These are phyloP conservation scores for Lepidochrysops patricia DNA, from an alignment of 2,888 invertebrate species.

Conservation along the genomic window DNA sequence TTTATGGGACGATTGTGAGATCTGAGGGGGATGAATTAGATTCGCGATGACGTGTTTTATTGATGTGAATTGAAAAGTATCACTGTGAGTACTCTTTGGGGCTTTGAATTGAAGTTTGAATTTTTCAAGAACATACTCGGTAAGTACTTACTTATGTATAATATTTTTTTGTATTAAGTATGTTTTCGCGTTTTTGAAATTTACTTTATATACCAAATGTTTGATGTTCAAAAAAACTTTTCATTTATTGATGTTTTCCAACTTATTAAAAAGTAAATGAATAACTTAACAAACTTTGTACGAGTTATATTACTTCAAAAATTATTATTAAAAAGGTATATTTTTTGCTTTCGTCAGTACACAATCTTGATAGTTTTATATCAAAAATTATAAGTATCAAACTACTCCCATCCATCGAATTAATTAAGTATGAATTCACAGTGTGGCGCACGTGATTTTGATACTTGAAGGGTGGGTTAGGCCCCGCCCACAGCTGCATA, in stretches of 20 bases:
- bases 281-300: too few species aligned
- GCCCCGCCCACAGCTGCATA: conserved; percentile 65
- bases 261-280: too few species aligned
- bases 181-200: too few species aligned
- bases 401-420: conserved; percentile 34
- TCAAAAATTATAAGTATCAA: conserved; percentile 41
- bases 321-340: too few species aligned
- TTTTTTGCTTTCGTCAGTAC: too few species aligned
- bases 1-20: background rate
- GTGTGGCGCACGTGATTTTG: conserved; percentile 61
- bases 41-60: background rate
- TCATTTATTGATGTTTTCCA: too few species aligned
- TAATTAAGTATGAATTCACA: conserved; percentile 71
- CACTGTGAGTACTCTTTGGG: background rate
- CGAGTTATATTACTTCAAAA: too few species aligned
- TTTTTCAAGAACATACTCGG: too few species aligned
- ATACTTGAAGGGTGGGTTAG: conserved; percentile 43
- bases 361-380: background rate
- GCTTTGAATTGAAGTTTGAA: background rate
- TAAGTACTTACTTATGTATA: too few species aligned
- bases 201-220: too few species aligned
- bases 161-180: too few species aligned
- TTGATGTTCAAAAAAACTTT: too few species aligned
- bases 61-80: background rate
- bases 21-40: background rate